These are phyloP conservation scores for Thunnus maccoyii DNA, from an alignment of 2,113 vertebrate species.

Conservation along the genomic window DNA sequence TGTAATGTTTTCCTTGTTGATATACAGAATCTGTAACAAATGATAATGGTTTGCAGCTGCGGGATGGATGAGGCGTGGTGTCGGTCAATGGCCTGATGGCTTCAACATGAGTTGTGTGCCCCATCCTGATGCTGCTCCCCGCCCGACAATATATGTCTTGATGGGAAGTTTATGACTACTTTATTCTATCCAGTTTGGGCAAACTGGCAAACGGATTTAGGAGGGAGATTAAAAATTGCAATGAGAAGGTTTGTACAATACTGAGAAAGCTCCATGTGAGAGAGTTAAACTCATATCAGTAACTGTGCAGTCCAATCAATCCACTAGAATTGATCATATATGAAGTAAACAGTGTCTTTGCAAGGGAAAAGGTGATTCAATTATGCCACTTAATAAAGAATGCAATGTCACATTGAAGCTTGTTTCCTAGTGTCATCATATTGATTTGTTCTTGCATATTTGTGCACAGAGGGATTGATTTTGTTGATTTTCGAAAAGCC, in stretches of 20 bases:
- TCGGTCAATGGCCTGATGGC: slow-evolving; percentile 71
- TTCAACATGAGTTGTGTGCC: slow-evolving; percentile 69
- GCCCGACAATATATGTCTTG: slow-evolving; percentile 50
- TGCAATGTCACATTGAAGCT: slow-evolving; percentile 17
- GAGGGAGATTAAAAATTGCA: slow-evolving; percentile 33
- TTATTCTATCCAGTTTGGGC: slow-evolving; percentile 34
- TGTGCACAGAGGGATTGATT: slow-evolving; percentile 34
- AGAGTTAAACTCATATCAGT: slow-evolving; percentile 18
- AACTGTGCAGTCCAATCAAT: slow-evolving; percentile 1
- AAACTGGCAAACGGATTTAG: slow-evolving; percentile 30
- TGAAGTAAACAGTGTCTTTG: slow-evolving; percentile 23
- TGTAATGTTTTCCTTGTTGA: slow-evolving; percentile 90
- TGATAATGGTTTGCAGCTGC: slow-evolving; percentile 95
- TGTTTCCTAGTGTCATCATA: slow-evolving; percentile 59
- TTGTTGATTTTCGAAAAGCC: slow-evolving; percentile 61
- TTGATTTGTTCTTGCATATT: slow-evolving; percentile 64
- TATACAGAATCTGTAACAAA: slow-evolving; percentile 94
- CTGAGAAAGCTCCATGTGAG: background rate
- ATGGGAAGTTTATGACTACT: slow-evolving; percentile 59
- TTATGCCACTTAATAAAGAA: slow-evolving; percentile 8
- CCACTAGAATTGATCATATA: slow-evolving; percentile 7
- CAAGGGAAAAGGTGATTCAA: background rate
- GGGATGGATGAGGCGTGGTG: slow-evolving; percentile 76
- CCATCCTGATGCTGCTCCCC: slow-evolving; percentile 11
- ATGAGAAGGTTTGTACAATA: background rate